phyloP scores from a whole-genome alignment of 2,113 vertebrate genomes.

The Saguinus imperator region DNA sequence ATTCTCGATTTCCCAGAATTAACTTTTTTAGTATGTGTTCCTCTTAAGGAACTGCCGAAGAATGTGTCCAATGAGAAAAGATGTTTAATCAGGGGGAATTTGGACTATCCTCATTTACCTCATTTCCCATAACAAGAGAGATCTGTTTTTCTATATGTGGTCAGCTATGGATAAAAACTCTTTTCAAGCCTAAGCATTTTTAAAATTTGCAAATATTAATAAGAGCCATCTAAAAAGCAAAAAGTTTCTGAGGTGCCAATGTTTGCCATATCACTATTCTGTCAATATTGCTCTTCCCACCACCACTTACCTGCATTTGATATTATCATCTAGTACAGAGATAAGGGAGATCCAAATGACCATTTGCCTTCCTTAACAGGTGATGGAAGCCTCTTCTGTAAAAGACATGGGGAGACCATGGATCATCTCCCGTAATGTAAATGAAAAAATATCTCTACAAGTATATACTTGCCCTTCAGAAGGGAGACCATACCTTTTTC shows the following conservation, averaged over 20 bases:
- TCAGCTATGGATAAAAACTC: not conserved
- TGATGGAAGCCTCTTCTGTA: not conserved
- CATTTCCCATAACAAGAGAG: not conserved
- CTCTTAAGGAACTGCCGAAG: not conserved
- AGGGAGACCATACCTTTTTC: not conserved
- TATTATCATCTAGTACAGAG: not conserved
- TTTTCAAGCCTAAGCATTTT: not conserved
- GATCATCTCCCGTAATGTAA: not conserved
- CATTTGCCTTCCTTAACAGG: not conserved
- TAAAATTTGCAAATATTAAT: not conserved
- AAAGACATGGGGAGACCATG: not conserved
- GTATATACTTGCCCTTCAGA: not conserved
- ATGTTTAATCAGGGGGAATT: not conserved
- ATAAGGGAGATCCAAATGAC: not conserved
- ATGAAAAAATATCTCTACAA: not conserved
- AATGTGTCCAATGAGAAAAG: not conserved
- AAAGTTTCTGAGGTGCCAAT: not conserved
- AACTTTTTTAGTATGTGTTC: not conserved
- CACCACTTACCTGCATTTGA: not conserved
- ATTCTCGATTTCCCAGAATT: not conserved
- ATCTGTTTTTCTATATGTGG: not conserved
- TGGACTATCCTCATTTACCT: not conserved
- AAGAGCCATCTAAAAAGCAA: not conserved
- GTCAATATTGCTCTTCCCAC: not conserved
- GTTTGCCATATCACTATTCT: not conserved